Evolutionary conservation across 2,888 invertebrate species (phyloP), one percentile per base, ranked within the genome.

Genomic region (Cheilosia impressa): DNA sequence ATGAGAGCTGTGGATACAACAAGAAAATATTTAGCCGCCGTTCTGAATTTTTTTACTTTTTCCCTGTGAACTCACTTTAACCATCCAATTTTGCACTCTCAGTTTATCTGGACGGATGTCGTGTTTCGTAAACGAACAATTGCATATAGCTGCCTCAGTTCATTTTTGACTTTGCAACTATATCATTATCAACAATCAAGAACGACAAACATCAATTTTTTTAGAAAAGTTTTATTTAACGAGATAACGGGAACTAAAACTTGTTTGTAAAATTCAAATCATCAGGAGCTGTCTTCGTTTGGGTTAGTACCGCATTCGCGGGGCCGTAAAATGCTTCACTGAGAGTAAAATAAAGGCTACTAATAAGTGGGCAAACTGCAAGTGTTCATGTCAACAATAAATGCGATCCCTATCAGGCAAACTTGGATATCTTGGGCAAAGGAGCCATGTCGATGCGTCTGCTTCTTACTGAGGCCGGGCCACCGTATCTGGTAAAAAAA

Each of bases 281-380:
- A 68, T 31, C 50, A 76, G 43, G 17, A 41, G 41, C 43, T 38
- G 43, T 19, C 41, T 43, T 53, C 13, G 3, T 69, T 41, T 22
- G 63, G 27, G 45, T 43, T 52, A 4, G 55, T 24, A 43, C 19
- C 55, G 50, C 34, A 43, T 24, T 62, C 19, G 22, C 27, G 19
- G 19, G 34, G 38, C 47, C 43, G 53, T 69, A 57, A 69, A 83
- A 83, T 83, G 78, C 73, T 68, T 63, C 27, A 60, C 81, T 82
- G 69, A 38, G 57, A 76, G 60, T 72, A 53, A 65, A 58, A 60
- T 66, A 38, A 45, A 17, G 53, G 43, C 38, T 41, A 65, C 55
- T 38, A 72, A 72, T 53, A 69, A 27, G 6, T n/a, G n/a, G 55
- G 52, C 57, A 73, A 83, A 63, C 68, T 60, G 45, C 58, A 68